Conservation (phyloP, 2,888 invertebrate genomes). For the Mermis nigrescens region DNA sequence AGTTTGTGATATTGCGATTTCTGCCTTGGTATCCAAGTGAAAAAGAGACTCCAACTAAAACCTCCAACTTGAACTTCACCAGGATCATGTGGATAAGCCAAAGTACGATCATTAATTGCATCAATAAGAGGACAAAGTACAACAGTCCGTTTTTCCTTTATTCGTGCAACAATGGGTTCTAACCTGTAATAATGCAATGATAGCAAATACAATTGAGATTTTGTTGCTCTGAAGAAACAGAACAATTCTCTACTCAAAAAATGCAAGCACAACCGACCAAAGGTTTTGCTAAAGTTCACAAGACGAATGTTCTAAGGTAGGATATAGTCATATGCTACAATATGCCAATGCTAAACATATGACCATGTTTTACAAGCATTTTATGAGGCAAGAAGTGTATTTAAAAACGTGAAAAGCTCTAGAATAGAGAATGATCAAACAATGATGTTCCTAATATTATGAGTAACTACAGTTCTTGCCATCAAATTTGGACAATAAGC, state of each 20-base stretch:
- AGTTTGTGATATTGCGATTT: neutral
- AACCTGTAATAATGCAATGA: constrained; percentile 40
- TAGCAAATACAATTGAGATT: neutral
- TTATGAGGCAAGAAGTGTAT: no score
- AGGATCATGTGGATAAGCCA: constrained; percentile 39
- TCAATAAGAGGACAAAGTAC: constrained; percentile 87
- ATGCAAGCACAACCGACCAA: no score
- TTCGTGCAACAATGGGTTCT: constrained; percentile 65
- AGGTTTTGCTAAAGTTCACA: no score
- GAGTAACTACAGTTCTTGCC: no score
- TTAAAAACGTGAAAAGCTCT: no score
- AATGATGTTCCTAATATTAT: no score
- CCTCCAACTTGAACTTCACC: constrained; percentile 40
- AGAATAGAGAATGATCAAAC: no score
- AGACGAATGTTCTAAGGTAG: no score
- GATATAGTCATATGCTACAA: no score
- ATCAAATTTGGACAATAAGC: no score
- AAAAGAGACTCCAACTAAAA: constrained; percentile 72
- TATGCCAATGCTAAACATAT: no score
- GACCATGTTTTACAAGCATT: no score
- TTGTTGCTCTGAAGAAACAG: neutral
- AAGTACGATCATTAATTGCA: constrained; percentile 59
- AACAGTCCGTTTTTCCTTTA: constrained; percentile 55
- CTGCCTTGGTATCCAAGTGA: constrained; percentile 50
- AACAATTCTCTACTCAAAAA: neutral